phyloP scores from a whole-genome alignment of 2,888 invertebrate genomes.

The Euproctis similis region DNA sequence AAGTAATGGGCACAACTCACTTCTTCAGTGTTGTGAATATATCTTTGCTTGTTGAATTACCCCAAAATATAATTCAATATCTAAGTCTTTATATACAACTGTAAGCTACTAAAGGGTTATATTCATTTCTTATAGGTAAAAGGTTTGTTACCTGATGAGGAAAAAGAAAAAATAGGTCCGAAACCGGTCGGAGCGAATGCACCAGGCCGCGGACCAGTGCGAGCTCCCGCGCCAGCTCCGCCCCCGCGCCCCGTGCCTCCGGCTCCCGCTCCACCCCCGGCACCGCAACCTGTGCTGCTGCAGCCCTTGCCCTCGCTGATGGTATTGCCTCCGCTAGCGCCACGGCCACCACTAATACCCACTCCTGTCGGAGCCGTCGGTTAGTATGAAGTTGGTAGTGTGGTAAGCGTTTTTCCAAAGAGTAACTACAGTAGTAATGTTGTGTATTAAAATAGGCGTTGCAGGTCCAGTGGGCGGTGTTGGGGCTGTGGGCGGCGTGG shows the following conservation, averaged over 20 bases:
- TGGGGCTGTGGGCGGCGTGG: constrained; percentile 30
- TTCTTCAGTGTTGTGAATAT: too few relatives aligned
- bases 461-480: constrained; percentile 43
- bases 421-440: too few relatives aligned
- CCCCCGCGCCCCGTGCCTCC: constrained; percentile 20
- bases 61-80: too few relatives aligned
- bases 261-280: constrained; percentile 22
- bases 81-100: too few relatives aligned
- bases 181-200: constrained; percentile 78
- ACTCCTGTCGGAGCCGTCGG: constrained; percentile 28
- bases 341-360: constrained; percentile 45
- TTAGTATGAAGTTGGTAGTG: constrained; percentile 2
- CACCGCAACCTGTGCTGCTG: constrained; percentile 34
- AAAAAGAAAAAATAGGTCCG: constrained; percentile 97
- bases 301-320: constrained; percentile 46
- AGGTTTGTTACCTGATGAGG: constrained; percentile 94
- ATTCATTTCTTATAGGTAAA: constrained; percentile 74
- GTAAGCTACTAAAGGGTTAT: too few relatives aligned
- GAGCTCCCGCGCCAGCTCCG: constrained; percentile 27
- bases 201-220: constrained; percentile 14
- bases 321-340: constrained; percentile 39
- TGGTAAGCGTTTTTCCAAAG: too few relatives aligned
- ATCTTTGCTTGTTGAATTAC: too few relatives aligned
- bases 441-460: too few relatives aligned
- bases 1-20: too few relatives aligned